Base-by-base conservation (phyloP, 2,797 vertebrate genomes). In the Xiphophorus birchmanni region DNA sequence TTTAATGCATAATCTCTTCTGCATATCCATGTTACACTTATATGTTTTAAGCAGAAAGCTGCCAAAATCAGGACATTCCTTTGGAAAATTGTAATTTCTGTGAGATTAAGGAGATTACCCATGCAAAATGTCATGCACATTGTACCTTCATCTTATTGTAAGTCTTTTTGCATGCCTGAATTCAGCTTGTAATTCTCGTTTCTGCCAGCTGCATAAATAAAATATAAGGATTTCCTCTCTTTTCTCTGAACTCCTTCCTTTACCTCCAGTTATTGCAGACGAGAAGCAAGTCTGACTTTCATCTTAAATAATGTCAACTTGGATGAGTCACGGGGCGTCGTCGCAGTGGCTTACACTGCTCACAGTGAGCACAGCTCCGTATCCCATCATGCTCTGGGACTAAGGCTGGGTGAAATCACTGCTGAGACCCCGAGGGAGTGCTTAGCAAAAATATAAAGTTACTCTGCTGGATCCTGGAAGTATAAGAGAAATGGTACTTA, bases 321-420 rank as follows among this genome's bases (percentile, higher is more conserved):
- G 71, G 78, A 91, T 93, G 93, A 94, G 87, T 94, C 93, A 93
- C 26, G 23, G 48, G 52, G 81, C 71, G 71, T 87, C 82, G 84
- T 58, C 58, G 80, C 90, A n/a, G 80, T 85, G 87, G 87, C 86
- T 92, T 88, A 79, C 54, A 67, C 63, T 32, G 4, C 82, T 86
- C 77, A 86, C 82, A 60, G 75, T 35, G 75, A 37, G 86, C 44
- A 0, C 65, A 23, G 80, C 81, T 91, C 54, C 29, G 26, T 83
- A 48, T 87, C 85, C 89, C 91, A 84, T 90, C 86, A 87, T 89
- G 73, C 90, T 86, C 82, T 56, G 77, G 50, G 84, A 87, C 78
- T 65, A 82, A 89, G 84, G 87, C 82, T 73, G 78, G 78, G 74
- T 92, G 91, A 93, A 82, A 84, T 92, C 93, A 93, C 81, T 47